Percentiles rank a stretch among this genome's conserved stretches.
Evolutionary conservation across 2,797 vertebrate genomes (phyloP).

Genomic region (Squalus acanthias): DNA sequence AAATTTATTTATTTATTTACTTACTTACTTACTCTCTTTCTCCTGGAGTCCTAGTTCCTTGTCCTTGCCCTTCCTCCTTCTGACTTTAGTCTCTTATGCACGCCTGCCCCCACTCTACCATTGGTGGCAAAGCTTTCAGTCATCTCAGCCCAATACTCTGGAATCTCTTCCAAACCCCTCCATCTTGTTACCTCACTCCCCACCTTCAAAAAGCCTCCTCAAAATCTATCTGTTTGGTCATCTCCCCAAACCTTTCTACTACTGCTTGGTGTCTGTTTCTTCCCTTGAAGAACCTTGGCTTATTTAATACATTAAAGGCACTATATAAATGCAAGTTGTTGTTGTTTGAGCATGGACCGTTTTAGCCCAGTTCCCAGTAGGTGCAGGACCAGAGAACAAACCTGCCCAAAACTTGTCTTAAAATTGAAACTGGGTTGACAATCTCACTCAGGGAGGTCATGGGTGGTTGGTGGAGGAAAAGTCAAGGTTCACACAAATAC

Average conservation of each 20-base stretch:
- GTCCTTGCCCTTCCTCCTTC: neutral
- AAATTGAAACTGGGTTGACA: neutral
- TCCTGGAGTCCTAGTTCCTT: neutral
- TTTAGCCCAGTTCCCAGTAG: neutral
- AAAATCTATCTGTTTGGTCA: neutral
- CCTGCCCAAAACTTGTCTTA: neutral
- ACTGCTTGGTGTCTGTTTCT: neutral
- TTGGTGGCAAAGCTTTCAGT: neutral
- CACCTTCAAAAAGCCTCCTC: no score
- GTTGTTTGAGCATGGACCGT: neutral
- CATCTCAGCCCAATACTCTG: neutral
- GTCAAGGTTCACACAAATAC: neutral
- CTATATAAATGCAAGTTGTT: neutral
- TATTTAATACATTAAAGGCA: neutral
- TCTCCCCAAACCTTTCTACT: neutral
- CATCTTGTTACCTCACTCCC: neutral
- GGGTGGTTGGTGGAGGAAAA: neutral
- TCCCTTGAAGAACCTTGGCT: neutral
- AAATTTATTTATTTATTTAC: no score
- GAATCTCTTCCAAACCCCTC: neutral
- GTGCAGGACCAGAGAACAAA: neutral
- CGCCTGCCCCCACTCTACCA: neutral
- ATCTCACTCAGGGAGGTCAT: neutral
- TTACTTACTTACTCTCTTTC: no score
- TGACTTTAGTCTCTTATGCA: neutral